phyloP scores from a whole-genome alignment of 2,797 vertebrate genomes.

The Nyctibius grandis region DNA sequence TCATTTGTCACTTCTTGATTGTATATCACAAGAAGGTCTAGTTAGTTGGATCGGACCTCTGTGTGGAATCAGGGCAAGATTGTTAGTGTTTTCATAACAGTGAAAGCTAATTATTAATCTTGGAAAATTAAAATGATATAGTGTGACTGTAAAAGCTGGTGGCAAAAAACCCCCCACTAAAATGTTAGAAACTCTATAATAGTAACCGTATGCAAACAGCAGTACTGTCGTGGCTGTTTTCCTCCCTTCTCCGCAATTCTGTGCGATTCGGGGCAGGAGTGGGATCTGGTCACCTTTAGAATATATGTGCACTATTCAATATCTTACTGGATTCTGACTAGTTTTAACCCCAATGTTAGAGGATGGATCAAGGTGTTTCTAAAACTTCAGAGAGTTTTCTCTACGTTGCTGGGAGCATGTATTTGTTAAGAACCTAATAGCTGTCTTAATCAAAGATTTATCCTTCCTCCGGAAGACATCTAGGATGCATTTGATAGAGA shows the following conservation, averaged over 20 bases:
- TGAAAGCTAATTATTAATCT: neutral
- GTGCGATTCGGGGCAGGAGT: neutral
- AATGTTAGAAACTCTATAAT: neutral
- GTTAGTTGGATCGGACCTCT: neutral
- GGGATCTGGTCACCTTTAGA: neutral
- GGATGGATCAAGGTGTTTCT: neutral
- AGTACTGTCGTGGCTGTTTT: neutral
- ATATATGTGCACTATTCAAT: rapidly evolving
- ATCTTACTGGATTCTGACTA: neutral
- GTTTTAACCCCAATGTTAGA: neutral
- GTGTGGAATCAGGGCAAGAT: neutral
- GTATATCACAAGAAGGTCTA: neutral
- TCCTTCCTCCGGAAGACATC: neutral
- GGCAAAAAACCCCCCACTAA: neutral
- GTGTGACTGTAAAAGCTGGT: neutral
- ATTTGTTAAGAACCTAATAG: neutral
- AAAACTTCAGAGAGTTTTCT: neutral
- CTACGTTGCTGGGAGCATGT: neutral
- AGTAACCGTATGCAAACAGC: neutral
- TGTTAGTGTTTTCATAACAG: neutral
- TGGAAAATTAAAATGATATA: neutral
- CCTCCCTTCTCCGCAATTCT: neutral
- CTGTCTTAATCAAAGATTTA: neutral
- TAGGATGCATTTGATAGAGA: neutral
- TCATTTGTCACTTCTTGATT: neutral